Percentiles rank a stretch among this genome's conserved stretches.
Evolutionary conservation across 1,140 invertebrate species (phyloP).

Genomic region (Subanguina moxae): DNA sequence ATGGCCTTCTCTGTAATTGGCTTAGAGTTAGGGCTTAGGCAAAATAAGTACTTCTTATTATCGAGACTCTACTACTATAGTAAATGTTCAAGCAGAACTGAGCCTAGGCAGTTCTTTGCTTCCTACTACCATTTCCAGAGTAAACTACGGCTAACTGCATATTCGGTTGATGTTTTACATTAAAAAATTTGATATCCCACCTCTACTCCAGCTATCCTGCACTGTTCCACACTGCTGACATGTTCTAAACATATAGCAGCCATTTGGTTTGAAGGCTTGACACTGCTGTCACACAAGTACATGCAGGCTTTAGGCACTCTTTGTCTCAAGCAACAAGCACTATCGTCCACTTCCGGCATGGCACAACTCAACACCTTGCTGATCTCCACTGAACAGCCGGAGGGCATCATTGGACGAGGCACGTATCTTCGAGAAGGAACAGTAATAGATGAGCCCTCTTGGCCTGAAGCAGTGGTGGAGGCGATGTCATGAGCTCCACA

Average conservation of each 20-base stretch:
- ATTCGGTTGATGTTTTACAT: no score
- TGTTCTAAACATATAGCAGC: conserved; percentile 26
- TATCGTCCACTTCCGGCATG: conserved; percentile 37
- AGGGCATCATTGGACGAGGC: conserved; percentile 29
- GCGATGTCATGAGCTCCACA: conserved; percentile 20
- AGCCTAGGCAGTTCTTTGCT: no score
- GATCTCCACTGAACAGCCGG: conserved; percentile 32
- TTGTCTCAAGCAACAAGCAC: conserved; percentile 30
- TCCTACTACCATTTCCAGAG: no score
- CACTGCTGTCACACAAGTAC: conserved; percentile 34
- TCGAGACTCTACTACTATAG: no score
- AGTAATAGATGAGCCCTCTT: neutral
- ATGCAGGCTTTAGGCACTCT: conserved; percentile 29
- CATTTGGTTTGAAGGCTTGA: conserved; percentile 35
- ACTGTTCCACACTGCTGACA: conserved; percentile 28
- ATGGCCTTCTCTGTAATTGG: conserved; percentile 5
- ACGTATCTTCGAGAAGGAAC: conserved; percentile 15
- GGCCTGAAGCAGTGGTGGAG: neutral
- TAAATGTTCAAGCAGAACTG: no score
- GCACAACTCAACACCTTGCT: conserved; percentile 42
- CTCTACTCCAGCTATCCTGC: conserved; percentile 23
- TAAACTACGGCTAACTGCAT: no score
- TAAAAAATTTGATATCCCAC: neutral
- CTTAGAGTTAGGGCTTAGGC: neutral
- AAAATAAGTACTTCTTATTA: no score